Conservation (phyloP, 2,113 vertebrate genomes). For the Noctilio leporinus region DNA sequence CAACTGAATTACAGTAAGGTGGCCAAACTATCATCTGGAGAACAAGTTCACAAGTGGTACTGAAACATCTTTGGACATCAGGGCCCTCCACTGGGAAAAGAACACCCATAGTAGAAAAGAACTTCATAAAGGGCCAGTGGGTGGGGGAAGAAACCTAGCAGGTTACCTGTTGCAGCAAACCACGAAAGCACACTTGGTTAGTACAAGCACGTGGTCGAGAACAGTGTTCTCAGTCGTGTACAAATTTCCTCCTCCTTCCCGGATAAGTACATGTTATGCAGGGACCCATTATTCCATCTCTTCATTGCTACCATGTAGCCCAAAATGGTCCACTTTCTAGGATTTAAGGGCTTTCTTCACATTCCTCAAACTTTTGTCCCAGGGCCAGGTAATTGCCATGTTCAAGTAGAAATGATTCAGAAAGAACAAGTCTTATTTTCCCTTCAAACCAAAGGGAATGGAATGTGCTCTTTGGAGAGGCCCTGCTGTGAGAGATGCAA, state of each 20-base stretch:
- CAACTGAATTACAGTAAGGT: neutral
- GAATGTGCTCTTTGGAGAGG: neutral
- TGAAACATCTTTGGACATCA: neutral
- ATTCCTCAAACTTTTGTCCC: neutral
- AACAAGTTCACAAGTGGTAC: neutral
- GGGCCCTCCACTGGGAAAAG: neutral
- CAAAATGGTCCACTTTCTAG: neutral
- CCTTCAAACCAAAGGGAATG: neutral
- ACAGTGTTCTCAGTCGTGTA: neutral
- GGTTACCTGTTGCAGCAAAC: neutral
- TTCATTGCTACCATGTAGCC: neutral
- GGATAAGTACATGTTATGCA: rapidly evolving
- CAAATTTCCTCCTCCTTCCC: neutral
- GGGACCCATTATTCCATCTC: neutral
- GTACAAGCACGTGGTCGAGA: neutral
- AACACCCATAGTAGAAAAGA: neutral
- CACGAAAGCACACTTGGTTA: neutral
- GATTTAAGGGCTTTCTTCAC: neutral
- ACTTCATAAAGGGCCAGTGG: neutral
- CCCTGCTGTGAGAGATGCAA: neutral
- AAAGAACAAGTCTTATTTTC: neutral
- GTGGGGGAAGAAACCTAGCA: neutral
- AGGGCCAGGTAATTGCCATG: neutral
- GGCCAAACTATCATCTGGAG: neutral
- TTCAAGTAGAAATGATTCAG: neutral